Percentiles rank a stretch among this genome's conserved stretches.
These are phyloP conservation scores for Aleiodes sp. DNA, from an alignment of 1,140 invertebrate genomes.

Conservation along the genomic window DNA sequence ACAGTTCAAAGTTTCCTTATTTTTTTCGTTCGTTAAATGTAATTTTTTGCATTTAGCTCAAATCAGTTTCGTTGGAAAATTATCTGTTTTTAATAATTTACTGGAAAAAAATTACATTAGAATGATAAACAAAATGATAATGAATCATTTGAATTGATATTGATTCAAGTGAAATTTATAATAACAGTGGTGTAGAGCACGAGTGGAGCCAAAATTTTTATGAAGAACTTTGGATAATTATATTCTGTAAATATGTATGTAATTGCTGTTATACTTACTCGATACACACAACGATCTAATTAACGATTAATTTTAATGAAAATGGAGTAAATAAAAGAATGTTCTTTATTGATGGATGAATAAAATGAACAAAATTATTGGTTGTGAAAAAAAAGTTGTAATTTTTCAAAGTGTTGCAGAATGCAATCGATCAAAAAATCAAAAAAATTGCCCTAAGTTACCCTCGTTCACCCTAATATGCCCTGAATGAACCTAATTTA, in stretches of 20 bases:
- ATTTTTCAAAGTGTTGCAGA: too few species aligned
- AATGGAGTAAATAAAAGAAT: too few species aligned
- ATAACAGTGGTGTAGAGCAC: not conserved
- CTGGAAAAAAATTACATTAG: not conserved
- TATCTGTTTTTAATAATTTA: not conserved
- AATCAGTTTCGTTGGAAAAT: not conserved
- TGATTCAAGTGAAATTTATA: not conserved
- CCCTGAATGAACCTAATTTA: too few species aligned
- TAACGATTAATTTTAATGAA: too few species aligned
- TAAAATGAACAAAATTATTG: too few species aligned
- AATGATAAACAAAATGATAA: not conserved
- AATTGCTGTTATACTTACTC: conserved; percentile 14
- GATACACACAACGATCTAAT: not conserved
- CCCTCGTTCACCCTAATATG: too few species aligned
- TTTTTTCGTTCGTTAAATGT: not conserved
- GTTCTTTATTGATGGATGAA: too few species aligned
- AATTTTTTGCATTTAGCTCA: not conserved
- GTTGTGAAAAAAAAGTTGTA: too few species aligned
- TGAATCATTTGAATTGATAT: not conserved
- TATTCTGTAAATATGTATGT: conserved; percentile 13
- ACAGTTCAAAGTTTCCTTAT: too few species aligned
- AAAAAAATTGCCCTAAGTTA: too few species aligned
- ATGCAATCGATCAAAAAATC: too few species aligned
- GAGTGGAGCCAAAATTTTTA: not conserved
- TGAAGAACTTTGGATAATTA: not conserved